A percentile compares a stretch with the other conserved stretches of the same genome.
These are phyloP conservation scores for Capricornis sumatraensis DNA, from an alignment of 2,113 vertebrate genomes.

Conservation along the genomic window DNA sequence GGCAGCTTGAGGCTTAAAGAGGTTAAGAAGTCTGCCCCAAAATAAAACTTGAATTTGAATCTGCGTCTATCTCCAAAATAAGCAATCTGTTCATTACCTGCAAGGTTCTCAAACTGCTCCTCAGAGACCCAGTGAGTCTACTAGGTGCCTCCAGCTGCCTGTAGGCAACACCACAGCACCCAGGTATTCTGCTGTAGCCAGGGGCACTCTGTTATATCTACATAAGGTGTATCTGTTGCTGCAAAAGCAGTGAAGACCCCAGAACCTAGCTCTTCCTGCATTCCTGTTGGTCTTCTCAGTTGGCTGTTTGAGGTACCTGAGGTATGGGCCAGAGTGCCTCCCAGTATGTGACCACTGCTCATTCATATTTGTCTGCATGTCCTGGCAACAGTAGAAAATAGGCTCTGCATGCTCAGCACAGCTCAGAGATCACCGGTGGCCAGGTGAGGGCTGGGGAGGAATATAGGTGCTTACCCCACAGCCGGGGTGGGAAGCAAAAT, in stretches of 20 bases:
- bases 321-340: background rate
- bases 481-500: slow-evolving; percentile 88
- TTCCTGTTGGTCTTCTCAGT: background rate
- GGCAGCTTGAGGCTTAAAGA: background rate
- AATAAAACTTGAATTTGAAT: background rate
- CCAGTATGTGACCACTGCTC: background rate
- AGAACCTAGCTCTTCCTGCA: background rate
- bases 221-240: background rate
- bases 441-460: background rate
- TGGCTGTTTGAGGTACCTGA: background rate
- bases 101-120: background rate
- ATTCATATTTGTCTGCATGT: background rate
- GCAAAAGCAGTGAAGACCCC: background rate
- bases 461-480: slow-evolving; percentile 82
- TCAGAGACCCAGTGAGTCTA: background rate
- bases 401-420: background rate
- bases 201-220: background rate
- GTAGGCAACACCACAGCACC: background rate
- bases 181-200: background rate
- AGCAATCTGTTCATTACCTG: background rate
- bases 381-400: background rate
- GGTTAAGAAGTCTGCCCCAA: background rate
- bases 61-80: background rate
- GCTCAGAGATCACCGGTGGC: background rate
- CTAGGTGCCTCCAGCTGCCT: background rate